A percentile compares a stretch with the other conserved stretches of the same genome.
Evolutionary conservation across 2,113 vertebrate species (phyloP).

Genomic region (Ictidomys tridecemlineatus): DNA sequence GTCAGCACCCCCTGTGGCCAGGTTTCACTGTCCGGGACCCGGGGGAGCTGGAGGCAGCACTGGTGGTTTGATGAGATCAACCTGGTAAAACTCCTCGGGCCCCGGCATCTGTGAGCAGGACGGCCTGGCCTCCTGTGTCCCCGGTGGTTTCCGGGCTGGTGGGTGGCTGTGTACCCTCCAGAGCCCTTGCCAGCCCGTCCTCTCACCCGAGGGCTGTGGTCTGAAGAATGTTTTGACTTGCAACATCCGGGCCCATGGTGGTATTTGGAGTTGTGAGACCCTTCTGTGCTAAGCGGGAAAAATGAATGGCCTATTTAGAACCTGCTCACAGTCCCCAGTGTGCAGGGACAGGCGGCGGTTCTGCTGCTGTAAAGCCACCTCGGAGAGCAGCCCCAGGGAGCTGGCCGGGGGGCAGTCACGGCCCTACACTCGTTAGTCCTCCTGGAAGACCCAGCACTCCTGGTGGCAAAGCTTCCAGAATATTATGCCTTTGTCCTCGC

Average conservation of each 20-base stretch:
- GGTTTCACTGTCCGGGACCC: background rate
- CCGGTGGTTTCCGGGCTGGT: constrained; percentile 15
- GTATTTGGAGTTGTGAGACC: constrained; percentile 57
- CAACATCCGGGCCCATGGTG: constrained; percentile 12
- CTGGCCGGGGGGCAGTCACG: background rate
- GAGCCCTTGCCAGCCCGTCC: background rate
- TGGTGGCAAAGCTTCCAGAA: background rate
- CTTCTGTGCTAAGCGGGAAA: constrained; percentile 38
- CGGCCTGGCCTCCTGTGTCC: background rate
- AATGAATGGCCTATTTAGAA: constrained; percentile 57
- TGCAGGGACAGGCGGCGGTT: background rate
- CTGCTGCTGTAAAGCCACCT: background rate
- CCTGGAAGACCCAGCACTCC: background rate
- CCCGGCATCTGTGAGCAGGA: background rate
- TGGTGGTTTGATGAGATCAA: background rate
- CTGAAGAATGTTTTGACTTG: constrained; percentile 65
- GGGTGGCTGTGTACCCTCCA: constrained; percentile 17
- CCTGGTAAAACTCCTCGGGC: background rate
- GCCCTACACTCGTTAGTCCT: background rate
- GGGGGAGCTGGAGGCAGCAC: background rate
- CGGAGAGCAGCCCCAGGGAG: background rate
- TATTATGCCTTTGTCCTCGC: background rate
- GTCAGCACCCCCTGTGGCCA: background rate
- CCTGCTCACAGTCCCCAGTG: constrained; percentile 6
- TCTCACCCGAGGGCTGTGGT: constrained; percentile 56